A percentile compares a stretch with the other conserved stretches of the same genome.
These are phyloP conservation scores for Chaetogeoica ovagalla DNA, from an alignment of 2,888 invertebrate species.

Conservation along the genomic window DNA sequence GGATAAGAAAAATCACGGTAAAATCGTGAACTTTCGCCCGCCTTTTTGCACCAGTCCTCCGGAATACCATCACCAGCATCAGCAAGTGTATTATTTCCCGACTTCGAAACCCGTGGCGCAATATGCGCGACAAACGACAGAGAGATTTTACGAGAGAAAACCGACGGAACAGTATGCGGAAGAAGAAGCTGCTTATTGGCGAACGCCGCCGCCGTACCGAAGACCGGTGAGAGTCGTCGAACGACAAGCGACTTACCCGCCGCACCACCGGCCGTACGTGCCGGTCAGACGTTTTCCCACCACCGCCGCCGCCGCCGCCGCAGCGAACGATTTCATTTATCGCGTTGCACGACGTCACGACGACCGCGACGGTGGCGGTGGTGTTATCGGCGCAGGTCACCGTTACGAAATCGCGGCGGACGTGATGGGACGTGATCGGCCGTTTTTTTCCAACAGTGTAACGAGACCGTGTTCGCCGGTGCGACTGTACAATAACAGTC, in stretches of 20 bases:
- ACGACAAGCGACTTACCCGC: slow-evolving; percentile 9
- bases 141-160: slow-evolving; percentile 32
- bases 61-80: neutral
- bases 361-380: too few relatives aligned
- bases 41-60: neutral
- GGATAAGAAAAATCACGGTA: slow-evolving; percentile 7
- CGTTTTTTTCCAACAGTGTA: too few relatives aligned
- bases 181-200: slow-evolving; percentile 35
- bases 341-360: too few relatives aligned
- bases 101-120: slow-evolving; percentile 25
- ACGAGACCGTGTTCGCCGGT: too few relatives aligned
- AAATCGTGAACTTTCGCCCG: neutral
- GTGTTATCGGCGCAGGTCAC: too few relatives aligned
- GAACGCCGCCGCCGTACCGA: neutral
- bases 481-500: too few relatives aligned
- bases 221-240: slow-evolving; percentile 23
- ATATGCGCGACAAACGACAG: slow-evolving; percentile 27
- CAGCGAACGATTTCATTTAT: too few relatives aligned
- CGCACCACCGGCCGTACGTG: too few relatives aligned
- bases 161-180: slow-evolving; percentile 32
- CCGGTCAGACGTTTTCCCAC: too few relatives aligned
- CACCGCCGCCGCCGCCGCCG: too few relatives aligned
- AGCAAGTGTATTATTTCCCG: slow-evolving; percentile 32
- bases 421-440: too few relatives aligned
- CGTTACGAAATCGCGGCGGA: too few relatives aligned